These are phyloP conservation scores for Eutrigla gurnardus DNA, from an alignment of 2,797 vertebrate species.

Conservation along the genomic window DNA sequence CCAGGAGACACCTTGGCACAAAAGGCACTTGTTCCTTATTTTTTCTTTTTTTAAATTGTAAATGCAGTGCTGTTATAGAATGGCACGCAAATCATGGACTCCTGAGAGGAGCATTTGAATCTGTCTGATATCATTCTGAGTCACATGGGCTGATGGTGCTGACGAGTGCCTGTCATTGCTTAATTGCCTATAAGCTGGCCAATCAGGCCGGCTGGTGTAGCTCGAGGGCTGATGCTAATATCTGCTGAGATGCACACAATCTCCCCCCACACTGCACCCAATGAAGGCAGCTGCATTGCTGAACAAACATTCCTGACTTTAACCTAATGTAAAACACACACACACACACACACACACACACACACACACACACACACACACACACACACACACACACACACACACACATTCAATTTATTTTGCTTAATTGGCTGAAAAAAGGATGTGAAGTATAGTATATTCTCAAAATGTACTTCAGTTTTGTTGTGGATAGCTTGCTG, in stretches of 20 bases:
- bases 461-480: not conserved
- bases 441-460: not conserved
- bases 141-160: not conserved
- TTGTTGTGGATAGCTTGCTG: not conserved
- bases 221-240: constrained; percentile 2
- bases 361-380: no score
- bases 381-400: no score
- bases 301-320: not conserved
- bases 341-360: not conserved
- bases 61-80: not conserved
- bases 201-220: not conserved
- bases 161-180: constrained; percentile 25
- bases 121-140: constrained; percentile 1
- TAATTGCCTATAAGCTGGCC: constrained; percentile 28
- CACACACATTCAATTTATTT: not conserved
- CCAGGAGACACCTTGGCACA: not conserved
- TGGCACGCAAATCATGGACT: not conserved
- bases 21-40: not conserved
- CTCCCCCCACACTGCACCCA: not conserved
- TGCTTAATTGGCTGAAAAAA: not conserved
- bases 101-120: constrained; percentile 4
- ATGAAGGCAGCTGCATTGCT: not conserved
- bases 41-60: not conserved
- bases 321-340: not conserved
- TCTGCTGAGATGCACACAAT: constrained; percentile 9